Evolutionary conservation across 2,888 invertebrate species (phyloP).

Genomic region (Tetropium fuscum): DNA sequence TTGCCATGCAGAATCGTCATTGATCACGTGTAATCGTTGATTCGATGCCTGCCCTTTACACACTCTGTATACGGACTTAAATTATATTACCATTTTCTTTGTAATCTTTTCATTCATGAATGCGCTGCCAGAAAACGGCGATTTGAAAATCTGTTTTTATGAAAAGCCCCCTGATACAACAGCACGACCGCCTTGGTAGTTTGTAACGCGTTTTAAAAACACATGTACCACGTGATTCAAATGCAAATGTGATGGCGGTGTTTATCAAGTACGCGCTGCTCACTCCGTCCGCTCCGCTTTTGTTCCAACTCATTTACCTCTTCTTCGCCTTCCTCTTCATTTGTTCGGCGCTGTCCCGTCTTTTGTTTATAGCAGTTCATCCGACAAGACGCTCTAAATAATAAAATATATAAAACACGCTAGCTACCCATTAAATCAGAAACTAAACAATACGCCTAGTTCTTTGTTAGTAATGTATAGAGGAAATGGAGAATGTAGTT

Average conservation of each 20-base stretch:
- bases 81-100: too few species aligned
- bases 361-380: slow-evolving; percentile 54
- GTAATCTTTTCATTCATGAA: not conserved
- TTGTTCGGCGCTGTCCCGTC: slow-evolving; percentile 58
- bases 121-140: not conserved
- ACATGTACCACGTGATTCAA: slow-evolving; percentile 62
- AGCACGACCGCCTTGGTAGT: slow-evolving; percentile 33
- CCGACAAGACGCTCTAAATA: slow-evolving; percentile 48
- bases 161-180: slow-evolving; percentile 32
- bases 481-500: too few species aligned
- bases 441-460: not conserved
- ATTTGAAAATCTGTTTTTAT: slow-evolving; percentile 23
- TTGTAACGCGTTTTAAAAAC: slow-evolving; percentile 49
- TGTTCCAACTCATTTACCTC: slow-evolving; percentile 65
- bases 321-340: slow-evolving; percentile 65
- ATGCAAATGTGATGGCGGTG: slow-evolving; percentile 64
- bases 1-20: too few species aligned
- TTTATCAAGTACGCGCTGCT: slow-evolving; percentile 62
- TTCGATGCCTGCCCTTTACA: too few species aligned
- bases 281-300: slow-evolving; percentile 60
- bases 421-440: slow-evolving; percentile 12
- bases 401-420: slow-evolving; percentile 46
- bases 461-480: not conserved
- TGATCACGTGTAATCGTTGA: too few species aligned
- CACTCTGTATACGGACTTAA: too few species aligned